A percentile compares a stretch with the other conserved stretches of the same genome.
phyloP scores from a whole-genome alignment of 2,888 invertebrate genomes.

The Alviniconcha strummeri region DNA sequence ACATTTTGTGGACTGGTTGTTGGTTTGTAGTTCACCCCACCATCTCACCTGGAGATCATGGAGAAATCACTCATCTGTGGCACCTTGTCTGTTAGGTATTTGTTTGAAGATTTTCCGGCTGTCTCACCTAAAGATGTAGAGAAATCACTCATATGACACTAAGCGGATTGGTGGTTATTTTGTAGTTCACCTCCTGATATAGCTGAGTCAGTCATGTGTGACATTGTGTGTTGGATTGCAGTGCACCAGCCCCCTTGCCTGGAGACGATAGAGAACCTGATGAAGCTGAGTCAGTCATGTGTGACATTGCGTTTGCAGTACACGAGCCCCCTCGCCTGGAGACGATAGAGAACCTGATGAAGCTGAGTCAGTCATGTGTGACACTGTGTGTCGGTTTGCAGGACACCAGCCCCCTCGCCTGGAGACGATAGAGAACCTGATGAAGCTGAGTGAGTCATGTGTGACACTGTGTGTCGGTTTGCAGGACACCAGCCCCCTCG shows the following conservation, averaged over 20 bases:
- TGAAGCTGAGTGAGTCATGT: slow-evolving; percentile 79
- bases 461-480: not conserved
- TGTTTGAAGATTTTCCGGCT: no score
- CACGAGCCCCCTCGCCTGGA: slow-evolving; percentile 79
- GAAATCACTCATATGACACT: slow-evolving; percentile 80
- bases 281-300: slow-evolving; percentile 88
- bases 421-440: slow-evolving; percentile 97
- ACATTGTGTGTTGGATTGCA: slow-evolving; percentile 27
- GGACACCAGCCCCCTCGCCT: slow-evolving; percentile 76
- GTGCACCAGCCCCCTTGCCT: slow-evolving; percentile 76
- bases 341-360: slow-evolving; percentile 98
- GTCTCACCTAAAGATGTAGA: slow-evolving; percentile 81
- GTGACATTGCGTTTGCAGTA: slow-evolving; percentile 37
- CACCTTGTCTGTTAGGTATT: no score
- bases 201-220: slow-evolving; percentile 82
- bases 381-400: slow-evolving; percentile 30
- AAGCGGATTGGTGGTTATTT: not conserved
- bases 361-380: slow-evolving; percentile 82
- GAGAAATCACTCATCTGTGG: slow-evolving; percentile 82
- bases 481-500: slow-evolving; percentile 63
- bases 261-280: slow-evolving; percentile 97
- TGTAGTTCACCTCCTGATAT: slow-evolving; percentile 83
- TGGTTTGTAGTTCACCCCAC: slow-evolving; percentile 49
- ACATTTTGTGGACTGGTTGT: not conserved
- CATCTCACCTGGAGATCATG: slow-evolving; percentile 86